These are phyloP conservation scores for Cygnus buccinator DNA, from an alignment of 2,113 vertebrate genomes.

Conservation along the genomic window DNA sequence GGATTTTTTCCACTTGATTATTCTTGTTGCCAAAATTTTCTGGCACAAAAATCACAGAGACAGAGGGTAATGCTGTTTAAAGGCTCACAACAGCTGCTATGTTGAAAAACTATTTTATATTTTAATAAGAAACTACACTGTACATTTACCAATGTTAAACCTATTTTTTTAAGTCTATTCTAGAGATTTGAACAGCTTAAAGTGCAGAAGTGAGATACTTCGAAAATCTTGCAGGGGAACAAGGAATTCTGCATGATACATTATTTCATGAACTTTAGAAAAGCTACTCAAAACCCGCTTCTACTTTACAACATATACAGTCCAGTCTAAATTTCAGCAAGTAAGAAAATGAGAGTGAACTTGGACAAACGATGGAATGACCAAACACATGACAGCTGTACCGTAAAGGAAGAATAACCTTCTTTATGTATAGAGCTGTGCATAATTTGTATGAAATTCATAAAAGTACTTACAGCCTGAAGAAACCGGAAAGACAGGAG, in stretches of 20 bases:
- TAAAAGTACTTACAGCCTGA: slow-evolving; percentile 81
- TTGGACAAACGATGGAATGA: background rate
- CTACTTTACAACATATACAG: background rate
- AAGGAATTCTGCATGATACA: background rate
- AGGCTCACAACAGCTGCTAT: slow-evolving; percentile 43
- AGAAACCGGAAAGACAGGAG: slow-evolving; percentile 85
- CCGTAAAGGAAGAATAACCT: background rate
- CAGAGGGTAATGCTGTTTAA: slow-evolving; percentile 42
- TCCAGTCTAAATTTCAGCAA: background rate
- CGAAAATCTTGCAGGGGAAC: background rate
- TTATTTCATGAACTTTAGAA: background rate
- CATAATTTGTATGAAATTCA: background rate
- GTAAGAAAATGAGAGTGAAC: background rate
- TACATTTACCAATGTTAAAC: background rate
- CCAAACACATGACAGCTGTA: background rate
- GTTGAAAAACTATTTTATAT: slow-evolving; percentile 45
- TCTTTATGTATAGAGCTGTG: background rate
- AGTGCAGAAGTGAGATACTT: background rate
- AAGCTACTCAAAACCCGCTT: background rate
- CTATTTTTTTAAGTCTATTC: background rate
- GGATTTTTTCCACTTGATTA: background rate
- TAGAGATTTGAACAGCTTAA: background rate
- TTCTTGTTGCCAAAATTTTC: slow-evolving; percentile 51
- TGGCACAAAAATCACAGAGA: slow-evolving; percentile 50
- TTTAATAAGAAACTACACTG: slow-evolving; percentile 1